Evolutionary conservation across 2,797 vertebrate genomes (phyloP), one percentile per base, ranked within the genome.

Genomic region (Chelonia mydas): DNA sequence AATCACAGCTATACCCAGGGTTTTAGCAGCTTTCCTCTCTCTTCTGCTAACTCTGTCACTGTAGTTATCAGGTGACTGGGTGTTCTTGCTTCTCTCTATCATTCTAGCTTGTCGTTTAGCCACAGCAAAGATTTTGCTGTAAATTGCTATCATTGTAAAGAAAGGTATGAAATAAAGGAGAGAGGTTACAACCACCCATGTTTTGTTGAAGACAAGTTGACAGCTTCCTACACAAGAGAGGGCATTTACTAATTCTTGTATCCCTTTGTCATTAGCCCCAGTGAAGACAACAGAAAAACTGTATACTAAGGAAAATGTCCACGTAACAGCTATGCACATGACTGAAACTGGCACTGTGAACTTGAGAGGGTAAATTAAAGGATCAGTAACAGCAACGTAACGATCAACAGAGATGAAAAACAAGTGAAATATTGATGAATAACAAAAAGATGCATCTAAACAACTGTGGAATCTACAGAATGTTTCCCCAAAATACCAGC

Each of bases 361-460:
- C 37, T 76, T 88, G 79, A 37, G 41, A 3, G 93, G 90, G 11
- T 95, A 96, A 78, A 54, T 10, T 79, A 96, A 89, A 28, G 96
- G 92, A 13, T 95, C 91, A 6, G 83, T 86, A 15, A 96, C 57
- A 1, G 95, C 94, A 13, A 92, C 21, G 25, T 96, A 96, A 17
- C 92, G 90, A 3, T 97, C 90, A 0, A 96, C 13, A 33, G 95
- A 95, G 21, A 99, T 98, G 92, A 98, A 99, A 91, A 98, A 98
- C 83, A 99, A 97, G 88, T 99, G 98, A 78, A 98, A 98, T 91
- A 99, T 98, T 55, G 99, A 99, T 15, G 98, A 98, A 2, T 98
- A 98, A 95, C 99, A 99, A 17, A 99, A 98, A 96, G 99, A 98
- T 47, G 98, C 98, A 1, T 99, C 98, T 5, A 99, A 98, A 93